Base-by-base conservation (phyloP, 2,113 vertebrate species). In the Cacatua alba region DNA sequence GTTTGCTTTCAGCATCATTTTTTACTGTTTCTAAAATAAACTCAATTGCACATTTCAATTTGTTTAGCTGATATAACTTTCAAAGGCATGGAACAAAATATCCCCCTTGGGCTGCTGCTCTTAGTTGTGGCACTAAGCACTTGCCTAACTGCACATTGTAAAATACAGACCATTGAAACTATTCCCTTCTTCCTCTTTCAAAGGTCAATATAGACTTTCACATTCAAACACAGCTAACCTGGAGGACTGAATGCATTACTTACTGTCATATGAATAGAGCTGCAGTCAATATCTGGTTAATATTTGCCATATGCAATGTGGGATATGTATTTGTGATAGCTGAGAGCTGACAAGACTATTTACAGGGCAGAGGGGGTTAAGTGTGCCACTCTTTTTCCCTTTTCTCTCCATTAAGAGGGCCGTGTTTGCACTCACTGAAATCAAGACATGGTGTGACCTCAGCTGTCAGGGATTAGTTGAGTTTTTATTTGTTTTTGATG, bases 211-310 rank as follows among this genome's bases (percentile, higher is more conserved):
- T 51, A 86, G 49, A 84, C 51, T 65, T 91, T 89, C 68, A 75
- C 62, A 77, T 92, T 63, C 90, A 82, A 82, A 92, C 79, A 76
- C 8, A 55, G 75, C 41, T 48, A 95, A 80, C 68, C 78, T 69
- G 65, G 52, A 86, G 77, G 51, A 52, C 28, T 2, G 7, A 94
- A n/a, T 39, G 55, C 70, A 25, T 87, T 91, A 69, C 59, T 92
- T 87, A 84, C 72, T 88, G 67, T 91, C 84, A 26, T 28, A 25
- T 80, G 90, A 97, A 92, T 75, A 86, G 79, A 79, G 41, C 44
- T 64, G 86, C 68, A 68, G 52, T 97, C 65, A 90, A 35, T 96
- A 94, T 53, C 86, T 95, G 92, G 97, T 97, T 98, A 98, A 97
- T 97, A 95, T 96, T 97, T 97, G 95, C 92, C 91, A 77, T 39